phyloP scores from a whole-genome alignment of 2,888 invertebrate genomes.

The Nemapogon koenigi region DNA sequence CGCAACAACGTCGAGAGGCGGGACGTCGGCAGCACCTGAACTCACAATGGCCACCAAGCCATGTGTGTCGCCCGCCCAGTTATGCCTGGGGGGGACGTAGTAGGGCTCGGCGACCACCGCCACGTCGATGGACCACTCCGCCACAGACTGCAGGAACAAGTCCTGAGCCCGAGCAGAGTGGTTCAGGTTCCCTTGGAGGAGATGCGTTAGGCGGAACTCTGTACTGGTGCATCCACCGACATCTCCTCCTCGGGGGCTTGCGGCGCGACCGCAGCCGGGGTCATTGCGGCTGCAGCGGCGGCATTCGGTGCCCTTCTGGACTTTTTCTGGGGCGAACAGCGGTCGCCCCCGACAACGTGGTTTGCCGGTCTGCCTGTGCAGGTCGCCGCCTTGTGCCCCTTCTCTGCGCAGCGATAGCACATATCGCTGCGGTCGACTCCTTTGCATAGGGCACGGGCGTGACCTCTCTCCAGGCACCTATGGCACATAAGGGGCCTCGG shows the following conservation, averaged over 20 bases:
- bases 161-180: slow-evolving; percentile 7
- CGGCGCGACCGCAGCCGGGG: not conserved
- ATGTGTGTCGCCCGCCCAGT: slow-evolving; percentile 10
- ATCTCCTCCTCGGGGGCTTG: not conserved
- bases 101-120: slow-evolving; percentile 9
- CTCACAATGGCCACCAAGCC: slow-evolving; percentile 8
- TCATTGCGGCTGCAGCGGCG: not conserved
- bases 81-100: slow-evolving; percentile 4
- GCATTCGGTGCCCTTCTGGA: not conserved
- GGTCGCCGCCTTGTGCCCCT: not conserved
- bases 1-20: not conserved
- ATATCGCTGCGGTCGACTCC: slow-evolving; percentile 3
- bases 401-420: slow-evolving; percentile 4
- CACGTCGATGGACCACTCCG: slow-evolving; percentile 3
- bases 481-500: slow-evolving; percentile 3
- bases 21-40: not conserved
- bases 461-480: slow-evolving; percentile 4
- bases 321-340: not conserved
- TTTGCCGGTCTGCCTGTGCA: not conserved
- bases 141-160: slow-evolving; percentile 7
- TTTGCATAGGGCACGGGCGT: not conserved
- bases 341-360: not conserved
- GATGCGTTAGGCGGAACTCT: no score
- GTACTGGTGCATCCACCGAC: no score
- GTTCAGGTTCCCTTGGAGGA: no score